Evolutionary conservation across 2,113 vertebrate genomes (phyloP), one percentile per base, ranked within the genome.

Genomic region (Oreochromis aureus): DNA sequence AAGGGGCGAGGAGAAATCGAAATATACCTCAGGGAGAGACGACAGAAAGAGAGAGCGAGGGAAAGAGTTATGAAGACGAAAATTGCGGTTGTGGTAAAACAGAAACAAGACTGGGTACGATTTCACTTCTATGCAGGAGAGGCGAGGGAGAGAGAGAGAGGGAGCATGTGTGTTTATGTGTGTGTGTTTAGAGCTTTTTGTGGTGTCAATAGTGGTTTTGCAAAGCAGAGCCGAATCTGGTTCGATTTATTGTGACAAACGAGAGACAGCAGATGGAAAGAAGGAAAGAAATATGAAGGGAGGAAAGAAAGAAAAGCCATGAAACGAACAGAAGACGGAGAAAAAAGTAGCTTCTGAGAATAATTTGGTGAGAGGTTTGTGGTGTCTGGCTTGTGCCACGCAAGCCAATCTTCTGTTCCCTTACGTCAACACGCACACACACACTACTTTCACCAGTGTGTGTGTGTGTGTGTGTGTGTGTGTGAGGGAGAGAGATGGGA

Each of bases 31-130:
- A 24, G 76, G 58, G 87, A 89, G 82, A 83, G 83, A 87, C 81
- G 91, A 91, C 89, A 92, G 90, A 85, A 24, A 80, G 80, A 87
- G 76, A 87, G 81, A 83, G 84, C 55, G 12, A 83, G 85, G 80
- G 78, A 80, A 82, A 86, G 87, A 95, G 83, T 93, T 90, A 91
- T 90, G 87, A 83, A 69, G 88, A 92, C 59, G 73, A 94, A 92
- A 91, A 94, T 30, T 94, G 89, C 41, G 63, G 90, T 91, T 94
- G 90, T 85, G 87, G 90, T 91, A 30, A 91, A 93, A 91, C 32
- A 93, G 81, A 92, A 93, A 93, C 90, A 95, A 86, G 89, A 90
- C 10, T 5, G 87, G 90, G 88, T 93, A 87, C n/a, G 48, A 73
- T 94, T 94, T 91, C 91, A 86, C 79, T 80, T 83, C 51, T 55